Evolutionary conservation across 1,140 invertebrate genomes (phyloP), one percentile per base, ranked within the genome.

Genomic region (Tetramorium alpestre): DNA sequence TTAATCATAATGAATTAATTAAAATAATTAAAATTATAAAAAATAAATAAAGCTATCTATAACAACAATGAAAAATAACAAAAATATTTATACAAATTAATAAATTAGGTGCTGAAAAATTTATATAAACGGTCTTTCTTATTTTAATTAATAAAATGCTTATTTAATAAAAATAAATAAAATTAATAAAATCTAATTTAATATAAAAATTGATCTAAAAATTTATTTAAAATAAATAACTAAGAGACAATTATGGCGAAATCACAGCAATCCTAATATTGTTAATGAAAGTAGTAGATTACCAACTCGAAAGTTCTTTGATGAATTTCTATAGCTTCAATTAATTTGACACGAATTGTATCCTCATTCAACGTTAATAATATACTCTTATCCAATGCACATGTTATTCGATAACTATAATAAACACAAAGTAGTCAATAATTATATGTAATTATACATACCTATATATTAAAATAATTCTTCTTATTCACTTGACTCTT

Each of bases 321-420:
- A 60, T 82, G 80, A 60, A 22, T 72, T 18, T 73, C 10, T 47
- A 82, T 3, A 72, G 80, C 51, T 0, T 44, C 11, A 58, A 82
- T 82, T 60, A 82, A 4, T 58, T 72, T 82, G 10, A 33, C 13
- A 33, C 18, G 54, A 44, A 82, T 62, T 1, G 18, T 18, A 47
- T 73, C 67, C 7, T 16, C 44, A 33, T 60, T 73, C 64, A 44
- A 25, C 22, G 47, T 69, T n/a, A 41, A 51, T 28, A 80, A 51
- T n/a, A 65, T 28, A 49, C 18, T 64, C 16, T 70, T 56, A 49
- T 33, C 51, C 54, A 82, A 49, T 38, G 38, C 33, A 44, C 60
- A 33, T 22, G 22, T 28, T 54, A 84, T 73, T 62, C 81, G 75
- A 44, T 78, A 82, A 47, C 80, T 80, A 11, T 60, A 51, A 76